These are phyloP conservation scores for Drosophila carrolli DNA, from an alignment of 1,140 invertebrate genomes.

Conservation along the genomic window DNA sequence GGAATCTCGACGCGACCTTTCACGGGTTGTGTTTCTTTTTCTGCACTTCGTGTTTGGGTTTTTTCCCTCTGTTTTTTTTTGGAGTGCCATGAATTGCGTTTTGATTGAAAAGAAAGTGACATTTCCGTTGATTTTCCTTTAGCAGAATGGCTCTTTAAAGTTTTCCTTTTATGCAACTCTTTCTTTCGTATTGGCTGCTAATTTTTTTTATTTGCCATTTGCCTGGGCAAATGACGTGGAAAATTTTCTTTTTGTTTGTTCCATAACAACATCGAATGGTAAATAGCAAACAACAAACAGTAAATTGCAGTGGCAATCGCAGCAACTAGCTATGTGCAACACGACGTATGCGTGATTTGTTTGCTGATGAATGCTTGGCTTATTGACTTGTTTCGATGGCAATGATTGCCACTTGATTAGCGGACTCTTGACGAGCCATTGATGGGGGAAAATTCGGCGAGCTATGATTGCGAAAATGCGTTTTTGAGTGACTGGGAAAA, in stretches of 20 bases:
- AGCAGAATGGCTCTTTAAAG: conserved; percentile 39
- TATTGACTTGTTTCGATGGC: conserved; percentile 44
- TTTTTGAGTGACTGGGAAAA: not conserved
- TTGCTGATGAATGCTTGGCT: conserved; percentile 29
- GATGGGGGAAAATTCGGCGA: conserved; percentile 17
- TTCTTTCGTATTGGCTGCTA: conserved; percentile 23
- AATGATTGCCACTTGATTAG: conserved; percentile 45
- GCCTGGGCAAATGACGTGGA: conserved; percentile 32
- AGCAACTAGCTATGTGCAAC: conserved; percentile 45
- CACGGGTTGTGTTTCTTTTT: conserved; percentile 45
- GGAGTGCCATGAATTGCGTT: conserved; percentile 81
- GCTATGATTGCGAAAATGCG: not conserved
- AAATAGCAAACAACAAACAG: conserved; percentile 44
- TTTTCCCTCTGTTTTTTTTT: conserved; percentile 50
- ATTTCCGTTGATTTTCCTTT: conserved; percentile 79
- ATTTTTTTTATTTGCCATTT: conserved; percentile 17
- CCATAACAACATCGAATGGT: conserved; percentile 33
- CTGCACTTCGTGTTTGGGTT: conserved; percentile 42
- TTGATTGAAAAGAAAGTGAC: conserved; percentile 83
- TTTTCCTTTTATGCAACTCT: conserved; percentile 59
- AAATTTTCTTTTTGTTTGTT: conserved; percentile 28
- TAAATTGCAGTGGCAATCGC: conserved; percentile 49
- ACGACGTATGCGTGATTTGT: conserved; percentile 49
- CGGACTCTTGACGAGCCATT: conserved; percentile 34
- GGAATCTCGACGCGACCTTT: conserved; percentile 52